Conservation (phyloP, 35 echinoderm and acorn worm genomes). For the Apostichopus parvimensis region DNA sequence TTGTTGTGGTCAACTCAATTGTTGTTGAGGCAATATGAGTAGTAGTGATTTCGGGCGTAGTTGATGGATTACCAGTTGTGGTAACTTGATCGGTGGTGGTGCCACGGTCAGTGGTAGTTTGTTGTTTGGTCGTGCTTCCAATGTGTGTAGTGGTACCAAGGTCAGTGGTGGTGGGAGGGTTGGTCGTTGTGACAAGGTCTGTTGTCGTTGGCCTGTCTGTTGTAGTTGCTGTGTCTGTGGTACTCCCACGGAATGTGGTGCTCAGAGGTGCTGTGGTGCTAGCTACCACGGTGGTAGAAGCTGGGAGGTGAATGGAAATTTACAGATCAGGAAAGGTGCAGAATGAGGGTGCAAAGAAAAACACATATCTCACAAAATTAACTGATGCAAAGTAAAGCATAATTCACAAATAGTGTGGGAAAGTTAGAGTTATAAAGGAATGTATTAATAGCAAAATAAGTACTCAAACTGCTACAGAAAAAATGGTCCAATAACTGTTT, state of each 20-base stretch:
- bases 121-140: background rate
- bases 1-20: background rate
- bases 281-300: slow-evolving; percentile 7
- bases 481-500: too few relatives aligned
- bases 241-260: slow-evolving; percentile 3
- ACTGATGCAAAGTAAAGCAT: too few relatives aligned
- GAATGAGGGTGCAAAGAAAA: background rate
- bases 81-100: background rate
- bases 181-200: background rate
- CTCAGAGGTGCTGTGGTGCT: slow-evolving; percentile 1
- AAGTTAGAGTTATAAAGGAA: too few relatives aligned
- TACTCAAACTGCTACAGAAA: too few relatives aligned
- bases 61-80: slow-evolving; percentile 17
- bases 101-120: background rate
- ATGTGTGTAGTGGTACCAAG: background rate
- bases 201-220: slow-evolving; percentile 2
- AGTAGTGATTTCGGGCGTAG: background rate
- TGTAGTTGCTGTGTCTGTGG: slow-evolving; percentile 30
- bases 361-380: too few relatives aligned
- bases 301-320: slow-evolving; percentile 14
- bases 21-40: slow-evolving; percentile 2
- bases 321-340: background rate
- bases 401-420: too few relatives aligned
- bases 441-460: too few relatives aligned
- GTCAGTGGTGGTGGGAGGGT: background rate